Conservation (phyloP, 2,888 invertebrate genomes). For the Pocota personata region DNA sequence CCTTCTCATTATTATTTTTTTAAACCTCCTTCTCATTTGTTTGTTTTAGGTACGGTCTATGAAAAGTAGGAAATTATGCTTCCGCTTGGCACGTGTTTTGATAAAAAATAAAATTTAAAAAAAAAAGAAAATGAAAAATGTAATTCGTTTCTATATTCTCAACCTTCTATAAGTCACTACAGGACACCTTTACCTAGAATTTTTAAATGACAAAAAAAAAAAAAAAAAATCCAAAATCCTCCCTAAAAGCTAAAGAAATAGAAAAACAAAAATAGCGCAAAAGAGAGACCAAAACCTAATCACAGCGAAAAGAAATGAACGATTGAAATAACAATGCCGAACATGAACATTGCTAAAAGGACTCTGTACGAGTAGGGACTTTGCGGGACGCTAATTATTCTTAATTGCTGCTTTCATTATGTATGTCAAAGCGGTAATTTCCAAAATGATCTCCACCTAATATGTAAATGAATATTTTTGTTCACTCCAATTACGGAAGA, state of each 20-base stretch:
- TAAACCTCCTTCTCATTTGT: not conserved
- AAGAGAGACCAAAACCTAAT: not conserved
- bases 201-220: not conserved
- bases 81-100: not conserved
- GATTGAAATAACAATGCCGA: not conserved
- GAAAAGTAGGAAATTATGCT: not conserved
- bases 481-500: not conserved
- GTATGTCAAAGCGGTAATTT: not conserved
- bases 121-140: not conserved
- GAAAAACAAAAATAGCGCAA: not conserved
- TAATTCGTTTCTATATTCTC: not conserved
- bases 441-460: not conserved
- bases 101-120: not conserved
- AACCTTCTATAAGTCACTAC: not conserved
- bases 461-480: not conserved
- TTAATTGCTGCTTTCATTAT: slow-evolving; percentile 26
- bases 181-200: not conserved
- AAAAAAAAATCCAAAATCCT: too few species aligned
- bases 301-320: not conserved
- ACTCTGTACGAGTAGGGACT: not conserved
- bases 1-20: not conserved
- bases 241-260: too few species aligned
- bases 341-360: not conserved
- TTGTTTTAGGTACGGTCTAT: not conserved
- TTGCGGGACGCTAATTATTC: not conserved